Evolutionary conservation across 2,797 vertebrate genomes (phyloP).

Genomic region (Manis crassicaudata): DNA sequence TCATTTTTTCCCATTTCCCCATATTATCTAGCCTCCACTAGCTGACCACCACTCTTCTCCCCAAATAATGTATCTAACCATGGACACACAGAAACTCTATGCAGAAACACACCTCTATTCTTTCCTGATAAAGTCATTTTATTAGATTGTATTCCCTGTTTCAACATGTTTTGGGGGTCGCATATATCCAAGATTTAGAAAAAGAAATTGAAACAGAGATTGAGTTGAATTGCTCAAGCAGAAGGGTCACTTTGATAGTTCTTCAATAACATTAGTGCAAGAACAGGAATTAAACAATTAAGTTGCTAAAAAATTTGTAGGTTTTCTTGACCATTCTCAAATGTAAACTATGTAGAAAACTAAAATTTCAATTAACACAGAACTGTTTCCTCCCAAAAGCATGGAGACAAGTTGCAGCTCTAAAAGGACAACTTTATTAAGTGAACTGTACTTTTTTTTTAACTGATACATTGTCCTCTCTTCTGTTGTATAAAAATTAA

Average conservation of each 20-base stretch:
- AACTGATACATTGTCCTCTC: not conserved
- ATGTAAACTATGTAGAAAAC: not conserved
- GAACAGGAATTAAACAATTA: constrained; percentile 18
- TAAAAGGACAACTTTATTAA: constrained; percentile 12
- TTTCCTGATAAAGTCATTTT: not conserved
- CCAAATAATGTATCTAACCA: not conserved
- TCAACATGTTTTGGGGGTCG: not conserved
- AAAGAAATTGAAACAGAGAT: constrained; percentile 38
- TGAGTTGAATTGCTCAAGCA: not conserved
- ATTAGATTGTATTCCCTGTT: not conserved
- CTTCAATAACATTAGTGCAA: not conserved
- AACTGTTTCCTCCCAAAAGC: not conserved
- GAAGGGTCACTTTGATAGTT: constrained; percentile 17
- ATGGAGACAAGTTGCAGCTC: not conserved
- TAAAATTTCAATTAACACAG: constrained; percentile 35
- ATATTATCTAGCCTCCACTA: rapidly evolving
- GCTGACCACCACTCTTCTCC: not conserved
- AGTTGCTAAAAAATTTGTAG: not conserved
- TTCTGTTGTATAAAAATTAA: constrained; percentile 16
- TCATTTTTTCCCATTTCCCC: not conserved
- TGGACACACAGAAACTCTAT: not conserved
- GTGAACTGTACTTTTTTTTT: not conserved
- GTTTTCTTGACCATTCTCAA: constrained; percentile 25
- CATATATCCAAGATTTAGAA: constrained; percentile 16
- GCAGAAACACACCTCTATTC: not conserved